phyloP scores from a whole-genome alignment of 2,113 vertebrate genomes.

The Syngnathus scovelli region DNA sequence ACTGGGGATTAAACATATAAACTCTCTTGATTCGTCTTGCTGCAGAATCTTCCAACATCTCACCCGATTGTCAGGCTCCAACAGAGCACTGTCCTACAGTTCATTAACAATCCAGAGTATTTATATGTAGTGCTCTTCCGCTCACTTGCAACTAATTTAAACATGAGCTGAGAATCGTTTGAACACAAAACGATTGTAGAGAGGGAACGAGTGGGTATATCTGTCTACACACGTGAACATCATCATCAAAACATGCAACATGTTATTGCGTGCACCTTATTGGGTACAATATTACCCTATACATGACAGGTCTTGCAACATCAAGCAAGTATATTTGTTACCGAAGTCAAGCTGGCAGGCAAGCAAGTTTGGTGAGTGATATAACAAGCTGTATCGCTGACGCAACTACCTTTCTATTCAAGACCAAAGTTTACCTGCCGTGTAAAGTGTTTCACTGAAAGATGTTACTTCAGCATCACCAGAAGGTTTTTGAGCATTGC shows the following conservation, averaged over 20 bases:
- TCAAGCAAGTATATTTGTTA: slow-evolving; percentile 22
- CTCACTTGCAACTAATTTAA: slow-evolving; percentile 23
- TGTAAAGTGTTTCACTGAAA: neutral
- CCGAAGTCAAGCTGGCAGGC: slow-evolving; percentile 10
- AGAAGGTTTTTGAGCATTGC: slow-evolving; percentile 6
- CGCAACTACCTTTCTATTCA: slow-evolving; percentile 28
- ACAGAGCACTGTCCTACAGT: neutral
- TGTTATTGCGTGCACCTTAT: neutral
- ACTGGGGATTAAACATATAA: slow-evolving; percentile 37
- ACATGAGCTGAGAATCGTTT: slow-evolving; percentile 10
- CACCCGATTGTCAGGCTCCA: slow-evolving; percentile 45
- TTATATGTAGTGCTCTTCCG: slow-evolving; percentile 4
- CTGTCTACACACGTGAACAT: neutral
- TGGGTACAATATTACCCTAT: neutral
- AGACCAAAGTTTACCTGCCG: slow-evolving; percentile 5
- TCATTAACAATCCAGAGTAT: slow-evolving; percentile 28
- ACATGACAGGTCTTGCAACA: slow-evolving; percentile 17
- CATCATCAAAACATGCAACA: neutral
- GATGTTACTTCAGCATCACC: neutral
- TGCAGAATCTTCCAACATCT: slow-evolving; percentile 38
- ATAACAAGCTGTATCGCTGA: slow-evolving; percentile 33
- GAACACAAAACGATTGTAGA: neutral
- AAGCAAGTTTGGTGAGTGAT: slow-evolving; percentile 30
- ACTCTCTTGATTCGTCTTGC: slow-evolving; percentile 37
- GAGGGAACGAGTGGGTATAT: neutral